A percentile compares a stretch with the other conserved stretches of the same genome.
phyloP scores from a whole-genome alignment of 2,888 invertebrate genomes.

The Abscondita cerata region DNA sequence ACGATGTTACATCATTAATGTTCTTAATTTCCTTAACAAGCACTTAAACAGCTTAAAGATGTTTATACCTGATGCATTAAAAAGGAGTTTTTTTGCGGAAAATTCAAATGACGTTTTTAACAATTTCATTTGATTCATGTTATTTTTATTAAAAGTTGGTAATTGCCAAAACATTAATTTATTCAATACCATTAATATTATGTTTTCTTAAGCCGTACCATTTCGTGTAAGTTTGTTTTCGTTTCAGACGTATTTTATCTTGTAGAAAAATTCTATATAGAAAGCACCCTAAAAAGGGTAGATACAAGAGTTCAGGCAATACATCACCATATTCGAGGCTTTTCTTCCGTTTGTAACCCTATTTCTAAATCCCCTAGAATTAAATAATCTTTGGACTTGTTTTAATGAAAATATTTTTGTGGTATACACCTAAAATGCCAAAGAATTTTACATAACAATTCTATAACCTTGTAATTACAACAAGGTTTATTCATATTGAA shows the following conservation, averaged over 20 bases:
- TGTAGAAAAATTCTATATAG: conserved; percentile 34
- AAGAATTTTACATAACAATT: not conserved
- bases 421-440: too few species aligned
- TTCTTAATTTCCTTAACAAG: too few species aligned
- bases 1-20: too few species aligned
- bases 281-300: conserved; percentile 33
- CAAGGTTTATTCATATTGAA: conserved; percentile 21
- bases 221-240: conserved; percentile 34
- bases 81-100: too few species aligned
- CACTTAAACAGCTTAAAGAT: too few species aligned
- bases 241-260: conserved; percentile 31
- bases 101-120: too few species aligned
- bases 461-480: not conserved
- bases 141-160: conserved; percentile 8
- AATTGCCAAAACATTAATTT: conserved; percentile 24
- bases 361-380: conserved; percentile 32
- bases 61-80: too few species aligned
- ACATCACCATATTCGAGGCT: conserved; percentile 37
- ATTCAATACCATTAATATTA: conserved; percentile 26
- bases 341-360: conserved; percentile 37
- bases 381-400: conserved; percentile 30
- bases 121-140: too few species aligned
- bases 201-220: conserved; percentile 29
- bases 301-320: conserved; percentile 37
- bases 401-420: conserved; percentile 28